Evolutionary conservation across 2,888 invertebrate species (phyloP), one percentile per base, ranked within the genome.

Genomic region (Dexiosoma caninum): DNA sequence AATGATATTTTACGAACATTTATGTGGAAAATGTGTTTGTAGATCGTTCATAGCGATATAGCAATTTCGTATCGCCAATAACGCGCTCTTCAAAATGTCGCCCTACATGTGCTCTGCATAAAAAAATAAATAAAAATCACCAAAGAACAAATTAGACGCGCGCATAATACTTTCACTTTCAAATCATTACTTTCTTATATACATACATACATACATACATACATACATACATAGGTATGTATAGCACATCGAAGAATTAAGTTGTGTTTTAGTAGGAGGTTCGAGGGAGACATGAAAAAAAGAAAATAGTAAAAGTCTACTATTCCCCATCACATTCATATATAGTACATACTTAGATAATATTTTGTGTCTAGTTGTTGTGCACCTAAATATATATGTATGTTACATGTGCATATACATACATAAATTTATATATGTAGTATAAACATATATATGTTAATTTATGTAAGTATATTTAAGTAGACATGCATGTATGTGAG

Each of bases 161-260:
- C 76, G 79, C 79, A 82, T n/a, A 57, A 59, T 66, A 70, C 79
- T 82, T 82, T 82, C 72, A 57, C 72, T 82, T 82, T 82, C 35
- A 23, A 55, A 32, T 69, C 30, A 12, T 53, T 40, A 67, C 21
- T 46, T 66, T 16, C 32, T 57, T 40, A 49, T 5, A 1, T 37
- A 23, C 1, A 40, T 27, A 27, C 27, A 27, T 5, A 27, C 3
- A 27, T 27, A n/a, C n/a, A n/a, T n/a, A n/a, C n/a, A n/a, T n/a
- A n/a, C n/a, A n/a, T n/a, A n/a, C n/a, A n/a, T n/a, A n/a, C n/a
- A n/a, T n/a, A n/a, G n/a, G n/a, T n/a, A n/a, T n/a, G n/a, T n/a
- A n/a, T n/a, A n/a, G n/a, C n/a, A n/a, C n/a, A n/a, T n/a, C n/a
- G n/a, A n/a, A n/a, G n/a, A n/a, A n/a, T n/a, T n/a, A n/a, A n/a